Conservation (phyloP, 2,888 invertebrate genomes). For the Biston betularia region DNA sequence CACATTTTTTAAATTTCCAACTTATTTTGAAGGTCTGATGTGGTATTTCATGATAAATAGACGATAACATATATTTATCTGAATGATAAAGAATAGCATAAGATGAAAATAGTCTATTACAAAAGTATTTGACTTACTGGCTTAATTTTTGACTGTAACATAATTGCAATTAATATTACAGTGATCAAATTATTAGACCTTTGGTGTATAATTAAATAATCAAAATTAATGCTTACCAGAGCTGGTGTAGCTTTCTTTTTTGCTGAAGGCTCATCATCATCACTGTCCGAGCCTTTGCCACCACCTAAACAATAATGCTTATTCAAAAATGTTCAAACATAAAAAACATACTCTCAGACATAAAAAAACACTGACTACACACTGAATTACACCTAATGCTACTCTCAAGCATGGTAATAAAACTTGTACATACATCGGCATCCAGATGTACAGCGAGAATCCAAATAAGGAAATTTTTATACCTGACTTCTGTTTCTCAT, state of each 20-base stretch:
- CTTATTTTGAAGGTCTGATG: conserved; percentile 28
- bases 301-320: conserved; percentile 76
- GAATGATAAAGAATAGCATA: conserved; percentile 35
- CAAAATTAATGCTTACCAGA: conserved; percentile 64
- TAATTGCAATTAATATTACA: conserved; percentile 34
- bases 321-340: conserved; percentile 20
- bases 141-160: conserved; percentile 36
- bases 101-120: conserved; percentile 20
- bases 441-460: conserved; percentile 65
- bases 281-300: conserved; percentile 92
- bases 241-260: conserved; percentile 90
- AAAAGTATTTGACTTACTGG: conserved; percentile 25
- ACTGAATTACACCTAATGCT: conserved; percentile 65
- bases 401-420: conserved; percentile 70
- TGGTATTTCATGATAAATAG: conserved; percentile 31
- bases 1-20: conserved; percentile 26
- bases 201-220: not conserved
- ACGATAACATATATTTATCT: conserved; percentile 34
- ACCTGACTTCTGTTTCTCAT: conserved; percentile 94
- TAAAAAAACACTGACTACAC: conserved; percentile 64
- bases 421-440: conserved; percentile 76
- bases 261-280: conserved; percentile 93
- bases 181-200: conserved; percentile 19
- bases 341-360: not conserved
- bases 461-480: conserved; percentile 63